Percentiles rank a stretch among this genome's conserved stretches.
Conservation (phyloP, 2,113 vertebrate species). For the Calonectris borealis region DNA sequence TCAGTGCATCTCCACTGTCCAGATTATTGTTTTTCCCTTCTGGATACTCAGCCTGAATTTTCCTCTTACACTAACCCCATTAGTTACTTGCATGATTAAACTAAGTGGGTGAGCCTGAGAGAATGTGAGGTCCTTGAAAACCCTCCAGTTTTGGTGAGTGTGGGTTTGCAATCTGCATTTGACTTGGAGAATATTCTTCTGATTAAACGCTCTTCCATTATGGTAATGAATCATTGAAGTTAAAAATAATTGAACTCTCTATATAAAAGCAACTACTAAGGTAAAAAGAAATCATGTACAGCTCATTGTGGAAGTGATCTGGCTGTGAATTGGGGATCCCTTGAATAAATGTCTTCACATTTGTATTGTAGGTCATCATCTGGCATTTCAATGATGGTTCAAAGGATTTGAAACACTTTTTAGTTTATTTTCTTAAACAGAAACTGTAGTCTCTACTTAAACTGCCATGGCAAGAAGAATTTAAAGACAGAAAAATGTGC, state of each 20-base stretch:
- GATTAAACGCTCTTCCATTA: not conserved
- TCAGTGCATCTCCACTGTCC: not conserved
- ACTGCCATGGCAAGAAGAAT: not conserved
- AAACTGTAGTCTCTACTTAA: not conserved
- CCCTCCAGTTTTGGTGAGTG: not conserved
- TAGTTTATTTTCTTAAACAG: not conserved
- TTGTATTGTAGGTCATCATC: not conserved
- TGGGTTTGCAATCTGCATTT: conserved; percentile 11
- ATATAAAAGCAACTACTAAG: not conserved
- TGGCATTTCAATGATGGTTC: not conserved
- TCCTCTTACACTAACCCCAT: not conserved
- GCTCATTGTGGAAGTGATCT: not conserved
- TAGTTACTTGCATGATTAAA: conserved; percentile 46
- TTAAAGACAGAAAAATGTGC: not conserved
- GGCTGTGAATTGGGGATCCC: not conserved
- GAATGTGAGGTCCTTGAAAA: conserved; percentile 19
- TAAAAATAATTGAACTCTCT: not conserved
- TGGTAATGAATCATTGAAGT: not conserved
- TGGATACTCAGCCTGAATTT: conserved; percentile 35
- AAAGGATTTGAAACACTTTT: not conserved
- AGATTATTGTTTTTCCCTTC: conserved; percentile 40
- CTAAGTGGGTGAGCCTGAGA: not conserved
- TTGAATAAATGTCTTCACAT: not conserved
- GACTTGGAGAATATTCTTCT: conserved; percentile 1
- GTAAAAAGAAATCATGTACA: not conserved